Base-by-base conservation (phyloP, 1,140 invertebrate genomes). In the Orchestia grillus region DNA sequence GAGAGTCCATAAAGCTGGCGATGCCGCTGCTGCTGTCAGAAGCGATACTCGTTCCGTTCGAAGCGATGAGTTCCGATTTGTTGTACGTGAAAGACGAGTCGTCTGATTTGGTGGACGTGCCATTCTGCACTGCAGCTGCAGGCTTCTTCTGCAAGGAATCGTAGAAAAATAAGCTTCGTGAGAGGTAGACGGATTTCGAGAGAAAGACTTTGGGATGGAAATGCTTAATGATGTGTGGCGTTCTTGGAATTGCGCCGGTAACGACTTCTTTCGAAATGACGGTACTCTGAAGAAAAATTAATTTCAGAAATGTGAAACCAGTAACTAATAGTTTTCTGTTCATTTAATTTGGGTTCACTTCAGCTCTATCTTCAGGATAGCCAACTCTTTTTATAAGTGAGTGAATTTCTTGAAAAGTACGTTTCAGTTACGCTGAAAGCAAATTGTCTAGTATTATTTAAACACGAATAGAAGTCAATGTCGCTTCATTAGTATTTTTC, bases 71-170 rank as follows among this genome's bases (percentile, higher is more conserved):
- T 0, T 42, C 43, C 36, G n/a, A 6, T 44, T 90, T 90, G 41
- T 44, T 90, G 88, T 41, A 90, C 36, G 88, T 15, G 88, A 90
- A 90, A 23, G 88, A 90, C 36, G 88, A 90, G 88, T 90, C 88
- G 11, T 90, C 88, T 44, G 88, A 90, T 41, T 41, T 36, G 3
- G 8, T 4, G 41, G 88, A 41, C 88, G 8, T 42, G 0, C 1
- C 41, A 8, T 53, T 19, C 15, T 41, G 4, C 4, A 28, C 41
- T 15, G 88, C 88, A 3, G 88, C n/a, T 43, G 88, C n/a, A 1
- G 88, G 88, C 42, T 90, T 90, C 41, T 41, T 41, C 88, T 90
- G 88, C 88, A 44, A 1, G 41, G 42, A 41, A 90, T 77, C 62
- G 36, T 77, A 28, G 62, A 77, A 77, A 77, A 28, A 3, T 53